These are phyloP conservation scores for Aphrophora alni DNA, from an alignment of 2,888 invertebrate species.

Conservation along the genomic window DNA sequence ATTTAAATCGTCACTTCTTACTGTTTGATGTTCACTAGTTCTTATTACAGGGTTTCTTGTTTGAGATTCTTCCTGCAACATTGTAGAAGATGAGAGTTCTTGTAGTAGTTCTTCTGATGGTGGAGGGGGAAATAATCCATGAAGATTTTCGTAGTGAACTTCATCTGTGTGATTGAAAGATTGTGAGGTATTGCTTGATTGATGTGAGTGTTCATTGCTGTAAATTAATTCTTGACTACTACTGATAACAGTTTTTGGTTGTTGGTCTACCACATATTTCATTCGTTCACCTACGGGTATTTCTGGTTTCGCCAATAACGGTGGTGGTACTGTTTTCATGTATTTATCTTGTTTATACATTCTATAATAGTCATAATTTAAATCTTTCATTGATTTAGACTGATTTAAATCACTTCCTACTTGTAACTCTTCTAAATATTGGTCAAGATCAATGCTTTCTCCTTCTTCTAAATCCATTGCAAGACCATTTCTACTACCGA, in stretches of 20 bases:
- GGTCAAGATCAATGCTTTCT: constrained; percentile 69
- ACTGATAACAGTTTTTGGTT: neutral
- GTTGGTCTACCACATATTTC: neutral
- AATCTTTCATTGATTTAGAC: constrained; percentile 19
- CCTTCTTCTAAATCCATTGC: constrained; percentile 49
- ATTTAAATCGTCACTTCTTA: constrained; percentile 51
- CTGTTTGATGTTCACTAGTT: constrained; percentile 12
- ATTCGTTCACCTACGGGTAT: neutral
- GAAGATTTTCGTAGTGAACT: constrained; percentile 51
- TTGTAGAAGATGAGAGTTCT: constrained; percentile 19
- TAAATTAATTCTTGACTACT: neutral
- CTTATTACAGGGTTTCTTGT: constrained; percentile 12
- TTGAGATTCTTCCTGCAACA: constrained; percentile 11
- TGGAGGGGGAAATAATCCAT: constrained; percentile 48
- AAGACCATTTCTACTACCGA: constrained; percentile 50
- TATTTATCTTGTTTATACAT: constrained; percentile 31
- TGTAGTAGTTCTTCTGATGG: constrained; percentile 42
- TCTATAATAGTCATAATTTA: constrained; percentile 25
- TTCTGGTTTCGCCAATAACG: neutral
- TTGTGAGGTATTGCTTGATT: neutral
- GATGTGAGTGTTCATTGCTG: neutral
- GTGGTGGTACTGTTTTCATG: neutral
- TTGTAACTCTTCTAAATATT: constrained; percentile 70
- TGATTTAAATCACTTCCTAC: constrained; percentile 56
- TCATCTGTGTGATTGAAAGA: constrained; percentile 42